phyloP scores from a whole-genome alignment of 1,140 invertebrate species.

The Drosophila murphyi region DNA sequence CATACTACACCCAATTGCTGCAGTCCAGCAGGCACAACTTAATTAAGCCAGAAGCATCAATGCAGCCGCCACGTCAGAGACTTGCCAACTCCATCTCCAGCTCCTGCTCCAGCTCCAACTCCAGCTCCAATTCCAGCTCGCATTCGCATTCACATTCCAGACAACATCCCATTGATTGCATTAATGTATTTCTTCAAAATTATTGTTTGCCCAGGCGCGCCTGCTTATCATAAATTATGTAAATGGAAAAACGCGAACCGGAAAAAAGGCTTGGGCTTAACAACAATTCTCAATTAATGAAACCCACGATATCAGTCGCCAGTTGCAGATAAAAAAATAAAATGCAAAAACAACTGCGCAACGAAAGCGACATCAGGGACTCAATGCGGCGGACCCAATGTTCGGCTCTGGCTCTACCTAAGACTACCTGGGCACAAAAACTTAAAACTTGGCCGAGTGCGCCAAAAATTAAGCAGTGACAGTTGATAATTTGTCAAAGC shows the following conservation, averaged over 20 bases:
- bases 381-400: background rate
- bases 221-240: slow-evolving; percentile 84
- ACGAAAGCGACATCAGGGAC: slow-evolving; percentile 35
- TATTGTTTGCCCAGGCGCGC: slow-evolving; percentile 83
- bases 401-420: slow-evolving; percentile 7
- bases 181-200: slow-evolving; percentile 84
- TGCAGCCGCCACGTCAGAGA: slow-evolving; percentile 29
- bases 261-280: slow-evolving; percentile 76
- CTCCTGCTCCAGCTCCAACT: background rate
- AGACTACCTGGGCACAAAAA: slow-evolving; percentile 27
- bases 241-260: slow-evolving; percentile 83
- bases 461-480: slow-evolving; percentile 82
- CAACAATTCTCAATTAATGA: slow-evolving; percentile 84
- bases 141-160: slow-evolving; percentile 61
- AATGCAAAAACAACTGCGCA: slow-evolving; percentile 32
- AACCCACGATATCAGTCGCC: slow-evolving; percentile 78
- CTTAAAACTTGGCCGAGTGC: slow-evolving; percentile 60
- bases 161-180: slow-evolving; percentile 78
- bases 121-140: background rate
- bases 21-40: slow-evolving; percentile 64
- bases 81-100: background rate
- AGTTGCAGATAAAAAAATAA: slow-evolving; percentile 59
- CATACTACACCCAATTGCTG: slow-evolving; percentile 6
- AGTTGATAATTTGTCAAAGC: slow-evolving; percentile 83
- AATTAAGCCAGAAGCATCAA: slow-evolving; percentile 74